These are phyloP conservation scores for Acridotheres tristis DNA, from an alignment of 2,797 vertebrate genomes.

Conservation along the genomic window DNA sequence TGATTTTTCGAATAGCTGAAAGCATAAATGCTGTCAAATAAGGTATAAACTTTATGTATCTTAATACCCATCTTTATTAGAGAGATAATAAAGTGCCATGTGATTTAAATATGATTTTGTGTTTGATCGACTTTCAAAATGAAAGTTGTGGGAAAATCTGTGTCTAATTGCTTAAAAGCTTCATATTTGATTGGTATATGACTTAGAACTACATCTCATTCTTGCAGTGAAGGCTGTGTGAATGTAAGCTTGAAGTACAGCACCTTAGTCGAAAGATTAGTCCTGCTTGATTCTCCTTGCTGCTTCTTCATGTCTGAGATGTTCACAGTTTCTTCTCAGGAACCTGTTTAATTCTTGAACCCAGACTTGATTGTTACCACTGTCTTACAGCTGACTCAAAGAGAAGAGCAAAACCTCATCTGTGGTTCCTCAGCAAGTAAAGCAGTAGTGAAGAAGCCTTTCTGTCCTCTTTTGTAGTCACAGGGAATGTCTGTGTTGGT, in stretches of 20 bases:
- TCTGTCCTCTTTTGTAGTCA: neutral
- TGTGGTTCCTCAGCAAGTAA: neutral
- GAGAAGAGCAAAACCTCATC: neutral
- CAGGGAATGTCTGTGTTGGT: neutral
- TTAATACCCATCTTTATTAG: neutral
- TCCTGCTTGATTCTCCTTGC: neutral
- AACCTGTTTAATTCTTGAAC: neutral
- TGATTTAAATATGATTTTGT: neutral
- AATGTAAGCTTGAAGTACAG: neutral
- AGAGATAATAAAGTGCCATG: neutral
- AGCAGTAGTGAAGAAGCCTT: neutral
- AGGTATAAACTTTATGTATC: neutral
- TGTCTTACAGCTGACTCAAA: neutral
- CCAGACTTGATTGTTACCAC: neutral
- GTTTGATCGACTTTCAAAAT: neutral
- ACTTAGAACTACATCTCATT: neutral
- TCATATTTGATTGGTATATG: neutral
- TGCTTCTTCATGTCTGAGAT: neutral
- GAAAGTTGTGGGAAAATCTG: neutral
- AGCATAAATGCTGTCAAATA: neutral
- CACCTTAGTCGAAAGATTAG: neutral
- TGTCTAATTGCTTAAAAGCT: neutral
- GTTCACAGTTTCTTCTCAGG: neutral
- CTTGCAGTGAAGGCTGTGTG: neutral
- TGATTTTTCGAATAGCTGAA: neutral